Evolutionary conservation across 2,797 vertebrate species (phyloP).

Genomic region (Decapterus maruadsi): DNA sequence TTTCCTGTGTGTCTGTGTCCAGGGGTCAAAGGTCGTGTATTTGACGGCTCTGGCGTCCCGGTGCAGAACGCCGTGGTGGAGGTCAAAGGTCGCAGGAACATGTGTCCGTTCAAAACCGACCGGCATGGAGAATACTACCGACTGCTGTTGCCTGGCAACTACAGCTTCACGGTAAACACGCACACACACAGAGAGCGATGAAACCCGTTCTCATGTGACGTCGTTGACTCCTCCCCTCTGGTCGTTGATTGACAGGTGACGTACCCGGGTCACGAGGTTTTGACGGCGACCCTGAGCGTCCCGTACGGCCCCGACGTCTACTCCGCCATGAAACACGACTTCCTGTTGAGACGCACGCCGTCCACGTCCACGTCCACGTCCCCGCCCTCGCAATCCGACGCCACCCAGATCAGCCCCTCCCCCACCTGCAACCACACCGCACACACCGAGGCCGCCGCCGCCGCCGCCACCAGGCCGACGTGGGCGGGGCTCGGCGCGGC

Average conservation of each 20-base stretch:
- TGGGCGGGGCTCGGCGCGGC: not conserved
- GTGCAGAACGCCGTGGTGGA: constrained; percentile 90
- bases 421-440: constrained; percentile 32
- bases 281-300: constrained; percentile 83
- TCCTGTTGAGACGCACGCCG: constrained; percentile 70
- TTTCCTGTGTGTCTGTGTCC: constrained; percentile 6
- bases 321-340: constrained; percentile 88
- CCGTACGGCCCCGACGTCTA: constrained; percentile 75
- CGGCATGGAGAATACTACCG: constrained; percentile 93
- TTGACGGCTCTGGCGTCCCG: constrained; percentile 82
- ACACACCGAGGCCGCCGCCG: not conserved
- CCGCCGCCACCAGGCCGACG: not conserved
- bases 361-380: too few species aligned
- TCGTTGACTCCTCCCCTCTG: not conserved
- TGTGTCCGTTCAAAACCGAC: constrained; percentile 91
- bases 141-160: constrained; percentile 91
- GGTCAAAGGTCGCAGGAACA: constrained; percentile 86
- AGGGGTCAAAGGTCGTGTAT: constrained; percentile 95
- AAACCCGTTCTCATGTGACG: not conserved
- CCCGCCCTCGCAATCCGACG: too few species aligned
- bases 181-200: not conserved
- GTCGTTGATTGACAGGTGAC: constrained; percentile 83
- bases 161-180: constrained; percentile 87
- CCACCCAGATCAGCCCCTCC: not conserved
- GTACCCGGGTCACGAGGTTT: constrained; percentile 80